Conservation (phyloP, 2,888 invertebrate genomes). For the Axea sp. region DNA sequence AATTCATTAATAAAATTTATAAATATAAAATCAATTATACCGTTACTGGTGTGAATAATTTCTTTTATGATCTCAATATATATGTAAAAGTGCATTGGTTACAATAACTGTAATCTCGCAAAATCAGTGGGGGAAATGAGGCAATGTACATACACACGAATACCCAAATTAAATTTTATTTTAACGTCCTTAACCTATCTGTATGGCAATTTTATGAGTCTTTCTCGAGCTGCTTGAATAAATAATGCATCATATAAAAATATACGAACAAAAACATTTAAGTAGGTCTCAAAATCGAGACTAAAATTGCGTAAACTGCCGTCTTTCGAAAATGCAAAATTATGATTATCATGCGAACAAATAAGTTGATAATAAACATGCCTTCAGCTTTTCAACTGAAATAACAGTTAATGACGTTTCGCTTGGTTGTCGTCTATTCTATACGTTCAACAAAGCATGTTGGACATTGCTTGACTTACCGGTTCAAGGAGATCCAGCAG, state of each 20-base stretch:
- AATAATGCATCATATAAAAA: background rate
- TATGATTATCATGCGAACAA: too few species aligned
- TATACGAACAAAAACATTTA: background rate
- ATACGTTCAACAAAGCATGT: slow-evolving; percentile 67
- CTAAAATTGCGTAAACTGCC: background rate
- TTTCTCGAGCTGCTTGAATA: background rate
- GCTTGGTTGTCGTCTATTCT: slow-evolving; percentile 34
- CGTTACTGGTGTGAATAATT: too few species aligned
- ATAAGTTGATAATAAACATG: slow-evolving; percentile 7
- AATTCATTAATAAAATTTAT: too few species aligned
- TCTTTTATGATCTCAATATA: too few species aligned
- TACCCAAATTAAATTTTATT: slow-evolving; percentile 9
- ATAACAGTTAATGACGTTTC: slow-evolving; percentile 49
- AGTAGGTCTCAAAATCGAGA: slow-evolving; percentile 1
- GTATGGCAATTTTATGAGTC: slow-evolving; percentile 1
- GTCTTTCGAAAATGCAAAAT: slow-evolving; percentile 10
- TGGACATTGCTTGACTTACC: slow-evolving; percentile 67
- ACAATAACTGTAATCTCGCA: background rate
- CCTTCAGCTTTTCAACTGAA: slow-evolving; percentile 1
- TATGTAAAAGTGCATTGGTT: background rate
- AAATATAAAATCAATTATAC: too few species aligned
- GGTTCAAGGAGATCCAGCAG: slow-evolving; percentile 77
- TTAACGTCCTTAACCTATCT: slow-evolving; percentile 8
- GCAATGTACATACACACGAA: background rate
- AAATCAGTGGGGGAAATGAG: background rate